Evolutionary conservation across 2,113 vertebrate species (phyloP).

Genomic region (Cricetomys ansorgei): DNA sequence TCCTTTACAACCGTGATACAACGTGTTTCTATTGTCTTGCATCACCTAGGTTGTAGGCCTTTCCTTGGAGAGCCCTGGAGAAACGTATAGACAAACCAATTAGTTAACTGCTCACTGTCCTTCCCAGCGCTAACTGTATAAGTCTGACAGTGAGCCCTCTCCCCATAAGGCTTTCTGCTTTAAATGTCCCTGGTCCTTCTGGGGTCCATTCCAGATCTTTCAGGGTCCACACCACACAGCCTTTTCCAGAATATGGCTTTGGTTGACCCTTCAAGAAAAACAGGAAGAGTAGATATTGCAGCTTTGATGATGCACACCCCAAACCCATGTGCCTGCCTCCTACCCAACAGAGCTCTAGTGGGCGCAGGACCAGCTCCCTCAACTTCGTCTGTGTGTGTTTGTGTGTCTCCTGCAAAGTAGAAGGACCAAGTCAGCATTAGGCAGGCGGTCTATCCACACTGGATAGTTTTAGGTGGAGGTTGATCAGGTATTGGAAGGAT

Average conservation of each 20-base stretch:
- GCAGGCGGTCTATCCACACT: fast-evolving
- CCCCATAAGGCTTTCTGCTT: too few species aligned
- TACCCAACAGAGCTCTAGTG: too few species aligned
- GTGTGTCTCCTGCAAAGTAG: neutral
- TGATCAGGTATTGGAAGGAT: neutral
- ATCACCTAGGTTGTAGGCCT: neutral
- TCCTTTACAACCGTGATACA: neutral
- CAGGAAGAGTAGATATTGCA: fast-evolving
- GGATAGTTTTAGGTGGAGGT: neutral
- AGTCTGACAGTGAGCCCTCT: neutral
- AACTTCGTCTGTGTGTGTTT: neutral
- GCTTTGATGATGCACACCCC: too few species aligned
- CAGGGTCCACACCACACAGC: neutral
- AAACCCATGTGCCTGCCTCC: neutral
- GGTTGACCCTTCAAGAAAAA: neutral
- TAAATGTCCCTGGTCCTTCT: fast-evolving
- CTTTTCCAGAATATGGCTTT: neutral
- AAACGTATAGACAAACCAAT: neutral
- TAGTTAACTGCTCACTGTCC: neutral
- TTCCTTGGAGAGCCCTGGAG: neutral
- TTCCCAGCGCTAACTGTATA: neutral
- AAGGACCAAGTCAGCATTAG: neutral
- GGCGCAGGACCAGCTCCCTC: neutral
- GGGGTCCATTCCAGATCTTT: neutral
- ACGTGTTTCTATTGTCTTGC: neutral